A percentile compares a stretch with the other conserved stretches of the same genome.
Evolutionary conservation across 2,113 vertebrate genomes (phyloP).

Genomic region (Crotophaga sulcirostris): DNA sequence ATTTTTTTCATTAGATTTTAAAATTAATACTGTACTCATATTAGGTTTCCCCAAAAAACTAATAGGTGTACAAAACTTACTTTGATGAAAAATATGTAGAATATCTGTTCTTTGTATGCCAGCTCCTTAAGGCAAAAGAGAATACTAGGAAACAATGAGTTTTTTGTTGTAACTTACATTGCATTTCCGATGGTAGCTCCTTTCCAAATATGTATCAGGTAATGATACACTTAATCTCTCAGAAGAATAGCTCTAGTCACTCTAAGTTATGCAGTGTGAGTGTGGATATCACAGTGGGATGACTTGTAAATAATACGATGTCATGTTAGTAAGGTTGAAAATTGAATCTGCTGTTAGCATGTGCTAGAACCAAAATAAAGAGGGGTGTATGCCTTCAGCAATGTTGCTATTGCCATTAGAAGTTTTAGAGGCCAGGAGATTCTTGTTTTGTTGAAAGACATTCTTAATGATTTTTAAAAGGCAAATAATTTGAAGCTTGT

Average conservation of each 20-base stretch:
- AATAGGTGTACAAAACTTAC: background rate
- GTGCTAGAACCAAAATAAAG: background rate
- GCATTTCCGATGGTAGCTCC: background rate
- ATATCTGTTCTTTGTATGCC: background rate
- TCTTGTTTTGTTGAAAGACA: background rate
- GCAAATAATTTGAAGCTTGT: background rate
- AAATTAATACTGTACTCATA: background rate
- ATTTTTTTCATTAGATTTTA: background rate
- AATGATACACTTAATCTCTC: background rate
- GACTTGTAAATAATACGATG: background rate
- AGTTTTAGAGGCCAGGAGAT: background rate
- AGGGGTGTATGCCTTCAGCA: background rate
- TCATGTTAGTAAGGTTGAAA: background rate
- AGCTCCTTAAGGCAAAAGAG: background rate
- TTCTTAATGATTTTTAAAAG: background rate
- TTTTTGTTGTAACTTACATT: background rate
- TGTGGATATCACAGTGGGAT: background rate
- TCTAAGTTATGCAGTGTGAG: background rate
- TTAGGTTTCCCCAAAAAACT: background rate
- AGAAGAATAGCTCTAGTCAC: background rate
- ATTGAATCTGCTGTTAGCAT: background rate
- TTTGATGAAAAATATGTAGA: background rate
- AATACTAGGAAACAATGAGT: background rate
- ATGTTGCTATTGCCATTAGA: background rate
- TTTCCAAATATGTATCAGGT: background rate